Base-by-base conservation (phyloP, 64 coral and sea anemone genomes). In the Astreopora myriophthalma region DNA sequence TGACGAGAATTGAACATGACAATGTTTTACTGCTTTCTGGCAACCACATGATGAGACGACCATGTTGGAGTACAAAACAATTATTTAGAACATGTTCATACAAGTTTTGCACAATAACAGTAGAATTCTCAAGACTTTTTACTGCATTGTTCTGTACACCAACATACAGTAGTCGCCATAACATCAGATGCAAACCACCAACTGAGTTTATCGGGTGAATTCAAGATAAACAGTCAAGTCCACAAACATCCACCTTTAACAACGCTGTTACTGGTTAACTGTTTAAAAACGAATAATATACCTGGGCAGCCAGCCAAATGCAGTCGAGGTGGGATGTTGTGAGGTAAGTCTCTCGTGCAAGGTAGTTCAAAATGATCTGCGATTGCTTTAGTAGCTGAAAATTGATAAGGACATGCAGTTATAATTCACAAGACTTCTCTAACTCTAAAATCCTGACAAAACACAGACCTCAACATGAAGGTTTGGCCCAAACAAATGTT, bases 401-500 rank as follows among this genome's bases (percentile, higher is more conserved):
- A 24, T 81, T 14, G 34, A 36, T 63, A 48, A 35, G 64, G 39
- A 30, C 40, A 42, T 16, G n/a, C 16, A 31, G 23, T n/a, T n/a
- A 44, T 44, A 34, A 23, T 30, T 39, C 52, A 58, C 52, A 13
- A 13, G 3, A 58, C 19, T 58, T 16, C n/a, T n/a, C n/a, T n/a
- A n/a, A n/a, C n/a, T 64, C 5, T 24, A 23, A 64, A 48, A 86
- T 11, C 51, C 51, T 55, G 10, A 31, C 2, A 10, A n/a, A 73
- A 71, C 42, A 61, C 13, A 52, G 68, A 99, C 97, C 94, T 99
- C 97, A 40, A 99, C 97, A 71, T 99, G 97, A 24, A 99, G 87
- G 86, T 99, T 99, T 32, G 97, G 97, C 20, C 97, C 97, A 99
- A 99, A 99, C 12, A 99, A 87, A 72, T 99, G 97, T 65, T 99